Base-by-base conservation (phyloP, 2,113 vertebrate species). In the Entomyzon cyanotis region DNA sequence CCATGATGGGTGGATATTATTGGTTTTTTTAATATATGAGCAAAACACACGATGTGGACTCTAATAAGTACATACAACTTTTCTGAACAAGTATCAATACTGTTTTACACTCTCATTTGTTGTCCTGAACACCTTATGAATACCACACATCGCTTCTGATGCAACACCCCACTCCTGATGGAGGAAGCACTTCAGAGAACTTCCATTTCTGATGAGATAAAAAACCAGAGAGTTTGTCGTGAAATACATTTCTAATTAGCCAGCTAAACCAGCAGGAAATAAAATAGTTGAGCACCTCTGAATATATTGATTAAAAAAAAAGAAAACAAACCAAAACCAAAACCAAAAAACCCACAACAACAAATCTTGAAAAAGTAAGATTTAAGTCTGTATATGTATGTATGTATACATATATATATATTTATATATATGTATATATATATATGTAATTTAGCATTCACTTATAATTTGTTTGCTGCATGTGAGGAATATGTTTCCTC, bases 381-480 rank as follows among this genome's bases (percentile, higher is more conserved):
- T 11, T 47, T 59, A 74, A 11, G 3, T 63, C 4, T 44, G 3
- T 60, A 1, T 55, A 1, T 49, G 1, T 70, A 2, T 47, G 2
- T 35, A 2, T 56, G 15, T 63, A 22, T 30, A 11, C 21, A 19
- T 20, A 47, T 49, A 49, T 49, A n/a, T n/a, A n/a, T n/a, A n/a
- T n/a, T n/a, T 60, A 1, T 55, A 1, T 49, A 1, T 70, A 2
- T 47, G 2, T 35, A 2, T 56, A 22, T 30, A 11, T 46, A 19
- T 20, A 47, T 49, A 49, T 49, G 12, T 50, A 20, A 35, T 10
- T 27, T 17, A 74, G 2, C 15, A 39, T 47, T 67, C 13, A 67
- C 8, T 78, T 49, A 27, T 42, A 4, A 59, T 56, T 87, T 0
- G 22, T 75, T 74, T 82, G 11, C 18, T 89, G 37, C 3, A 37